Evolutionary conservation across 2,888 invertebrate species (phyloP), one percentile per base, ranked within the genome.

Genomic region (Frankliniella fusca): DNA sequence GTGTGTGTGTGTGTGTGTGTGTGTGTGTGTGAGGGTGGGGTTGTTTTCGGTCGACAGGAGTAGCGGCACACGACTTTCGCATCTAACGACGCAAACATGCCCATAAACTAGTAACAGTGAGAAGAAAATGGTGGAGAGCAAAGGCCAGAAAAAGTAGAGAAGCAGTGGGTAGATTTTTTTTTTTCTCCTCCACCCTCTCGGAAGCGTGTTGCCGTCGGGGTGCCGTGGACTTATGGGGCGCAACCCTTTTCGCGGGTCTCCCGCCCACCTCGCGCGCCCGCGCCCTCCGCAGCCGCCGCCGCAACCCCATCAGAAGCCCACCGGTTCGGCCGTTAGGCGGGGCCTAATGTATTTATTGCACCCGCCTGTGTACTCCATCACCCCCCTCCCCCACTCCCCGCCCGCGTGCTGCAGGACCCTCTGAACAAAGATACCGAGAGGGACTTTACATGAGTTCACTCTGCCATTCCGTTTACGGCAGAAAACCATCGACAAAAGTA

Each of bases 311-410:
- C 18, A 54, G 15, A 54, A 70, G 23, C 70, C 70, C 70, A 23
- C 70, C 70, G 70, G 70, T 61, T 7, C 1, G 70, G 70, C 70
- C 70, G 70, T 70, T 70, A 70, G 70, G n/a, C 23, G 23, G 20
- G 11, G 70, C 23, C 70, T 76, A 76, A 76, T 76, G 70, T 76
- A 76, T 76, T 76, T 76, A 76, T 76, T 76, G 70, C 70, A 12
- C 70, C 27, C 70, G 23, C 11, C 70, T 27, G 70, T 12, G 70
- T 27, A 23, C 12, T 76, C 70, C 70, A 27, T 76, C 70, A 76
- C 27, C 70, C 27, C 70, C 0, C 70, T 27, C 70, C 27, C 70
- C 9, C 70, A 11, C 70, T 15, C 70, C 70, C 27, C 23, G 23
- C 70, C 70, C 27, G 38, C 3, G 38, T 5, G 38, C 38, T 38